Conservation (phyloP, 2,797 vertebrate genomes). For the Bradypodion pumilum region DNA sequence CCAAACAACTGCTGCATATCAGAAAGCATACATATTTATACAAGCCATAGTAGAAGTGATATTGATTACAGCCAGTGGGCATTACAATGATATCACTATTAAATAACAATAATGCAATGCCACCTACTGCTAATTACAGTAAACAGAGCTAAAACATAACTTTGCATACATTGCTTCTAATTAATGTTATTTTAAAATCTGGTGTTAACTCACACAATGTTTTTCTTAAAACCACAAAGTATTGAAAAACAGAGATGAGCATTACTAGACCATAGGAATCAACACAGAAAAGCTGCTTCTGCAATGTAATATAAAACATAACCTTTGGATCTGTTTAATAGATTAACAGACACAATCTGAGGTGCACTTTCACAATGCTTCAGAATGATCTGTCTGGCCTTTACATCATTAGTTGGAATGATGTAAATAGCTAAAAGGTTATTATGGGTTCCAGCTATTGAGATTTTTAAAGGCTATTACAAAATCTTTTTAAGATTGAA, state of each 20-base stretch:
- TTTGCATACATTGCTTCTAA: slow-evolving; percentile 38
- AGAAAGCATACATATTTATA: not conserved
- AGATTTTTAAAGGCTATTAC: slow-evolving; percentile 33
- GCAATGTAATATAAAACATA: slow-evolving; percentile 49
- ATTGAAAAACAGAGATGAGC: slow-evolving; percentile 43
- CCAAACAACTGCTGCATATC: not conserved
- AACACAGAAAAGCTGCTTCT: slow-evolving; percentile 42
- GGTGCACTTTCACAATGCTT: slow-evolving; percentile 47
- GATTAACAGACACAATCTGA: slow-evolving; percentile 50
- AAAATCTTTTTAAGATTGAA: not conserved
- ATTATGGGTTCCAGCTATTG: slow-evolving; percentile 53
- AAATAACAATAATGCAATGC: slow-evolving; percentile 18
- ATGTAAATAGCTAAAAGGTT: slow-evolving; percentile 61
- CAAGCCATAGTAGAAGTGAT: not conserved
- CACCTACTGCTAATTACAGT: not conserved
- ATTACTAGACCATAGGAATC: slow-evolving; percentile 27
- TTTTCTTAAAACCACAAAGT: slow-evolving; percentile 30
- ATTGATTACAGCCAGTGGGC: not conserved
- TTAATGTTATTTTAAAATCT: slow-evolving; percentile 24
- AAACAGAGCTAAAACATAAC: slow-evolving; percentile 8
- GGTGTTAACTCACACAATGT: slow-evolving; percentile 48
- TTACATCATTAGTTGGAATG: slow-evolving; percentile 41
- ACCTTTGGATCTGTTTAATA: slow-evolving; percentile 36
- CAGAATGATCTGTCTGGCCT: slow-evolving; percentile 47
- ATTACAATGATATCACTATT: slow-evolving; percentile 23